Base-by-base conservation (phyloP, 2,888 invertebrate genomes). In the Abrostola tripartita region DNA sequence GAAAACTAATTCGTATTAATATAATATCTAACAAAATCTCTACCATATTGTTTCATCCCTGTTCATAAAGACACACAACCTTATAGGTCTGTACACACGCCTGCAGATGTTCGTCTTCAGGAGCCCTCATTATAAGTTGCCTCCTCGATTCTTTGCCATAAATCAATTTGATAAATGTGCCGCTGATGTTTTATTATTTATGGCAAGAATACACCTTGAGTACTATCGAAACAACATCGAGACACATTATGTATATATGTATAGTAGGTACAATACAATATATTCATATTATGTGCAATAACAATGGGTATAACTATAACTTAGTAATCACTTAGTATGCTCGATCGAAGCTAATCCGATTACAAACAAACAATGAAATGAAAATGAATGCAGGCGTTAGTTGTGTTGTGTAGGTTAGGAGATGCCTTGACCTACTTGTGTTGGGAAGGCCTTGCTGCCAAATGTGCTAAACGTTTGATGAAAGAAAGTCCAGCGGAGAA, bases 161-260 rank as follows among this genome's bases (percentile, higher is more conserved):
- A 71, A 76, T 71, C 73, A 68, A 65, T 61, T 65, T 76, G 73
- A 76, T 76, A 63, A 76, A 76, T 76, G 62, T 76, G 56, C 65
- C 14, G 35, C 60, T 58, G 62, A 63, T 61, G 63, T 44, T 60
- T 68, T 71, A 61, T 62, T 68, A 79, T 68, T 65, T 63, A 78
- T 65, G 38, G 38, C 14, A 8, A 37, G 37, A 60, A 44, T 8
- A 44, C 5, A 60, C 41, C 42, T 36, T 47, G 10, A 49, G 50
- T 37, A 47, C n/a, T 24, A 24, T 6, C 11, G 38, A 49, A 54
- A 60, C 52, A 51, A 24, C 14, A 9, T 47, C 12, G 24, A 24
- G 24, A 4, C 4, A 24, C 24, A 24, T 1, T 24, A 24, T 24
- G 4, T 24, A 24, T 4, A 24, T 1, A 4, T 24, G 4, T 2